These are phyloP conservation scores for Phoeniculus purpureus DNA, from an alignment of 2,797 vertebrate species.

Conservation along the genomic window DNA sequence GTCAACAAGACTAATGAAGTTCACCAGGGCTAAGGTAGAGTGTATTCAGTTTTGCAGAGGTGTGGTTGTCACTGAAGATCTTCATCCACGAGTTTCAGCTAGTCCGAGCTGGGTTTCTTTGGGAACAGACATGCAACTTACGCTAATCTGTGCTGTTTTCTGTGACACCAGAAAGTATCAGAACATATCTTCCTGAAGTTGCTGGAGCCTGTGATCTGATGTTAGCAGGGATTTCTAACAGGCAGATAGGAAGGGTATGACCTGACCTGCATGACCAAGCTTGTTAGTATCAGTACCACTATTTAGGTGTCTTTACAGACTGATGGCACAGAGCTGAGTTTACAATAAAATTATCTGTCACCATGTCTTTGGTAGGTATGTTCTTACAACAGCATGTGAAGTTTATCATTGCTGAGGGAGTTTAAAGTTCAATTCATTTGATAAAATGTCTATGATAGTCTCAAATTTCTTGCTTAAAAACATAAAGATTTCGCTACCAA, in stretches of 20 bases:
- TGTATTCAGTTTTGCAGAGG: not conserved
- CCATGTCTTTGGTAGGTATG: not conserved
- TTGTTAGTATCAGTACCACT: not conserved
- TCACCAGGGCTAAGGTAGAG: not conserved
- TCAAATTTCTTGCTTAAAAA: not conserved
- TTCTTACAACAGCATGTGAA: not conserved
- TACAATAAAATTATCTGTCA: not conserved
- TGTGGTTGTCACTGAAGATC: not conserved
- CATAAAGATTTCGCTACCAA: slow-evolving; percentile 4
- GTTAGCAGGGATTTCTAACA: not conserved
- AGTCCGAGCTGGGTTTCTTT: not conserved
- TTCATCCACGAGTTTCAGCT: not conserved
- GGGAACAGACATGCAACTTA: not conserved
- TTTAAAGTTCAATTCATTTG: not conserved
- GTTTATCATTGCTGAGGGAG: not conserved
- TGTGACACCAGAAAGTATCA: not conserved
- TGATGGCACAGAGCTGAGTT: not conserved
- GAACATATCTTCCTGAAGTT: not conserved
- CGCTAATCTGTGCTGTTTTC: not conserved
- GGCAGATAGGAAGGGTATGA: not conserved
- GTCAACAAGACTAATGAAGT: rapidly evolving
- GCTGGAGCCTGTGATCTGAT: not conserved
- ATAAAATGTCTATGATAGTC: not conserved
- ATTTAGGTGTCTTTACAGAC: not conserved
- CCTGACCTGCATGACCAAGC: not conserved